Evolutionary conservation across 2,888 invertebrate species (phyloP), one percentile per base, ranked within the genome.

Genomic region (Campaea margaritaria): DNA sequence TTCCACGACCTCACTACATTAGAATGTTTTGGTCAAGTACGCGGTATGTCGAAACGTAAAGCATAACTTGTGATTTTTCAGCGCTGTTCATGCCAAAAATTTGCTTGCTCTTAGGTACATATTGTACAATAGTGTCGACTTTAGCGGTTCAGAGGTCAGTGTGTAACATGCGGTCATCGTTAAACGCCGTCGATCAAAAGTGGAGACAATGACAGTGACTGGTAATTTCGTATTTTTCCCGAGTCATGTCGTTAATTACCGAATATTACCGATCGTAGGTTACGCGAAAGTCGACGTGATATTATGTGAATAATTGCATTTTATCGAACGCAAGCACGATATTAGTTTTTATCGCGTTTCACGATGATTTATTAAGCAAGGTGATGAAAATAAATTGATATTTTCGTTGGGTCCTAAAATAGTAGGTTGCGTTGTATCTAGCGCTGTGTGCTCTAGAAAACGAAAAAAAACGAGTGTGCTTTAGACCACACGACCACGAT

Each of bases 241-340:
- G 42, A 75, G 82, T 87, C 86, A 86, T 77, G 77, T 74, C 75
- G 75, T 75, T 87, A 86, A 86, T 87, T 64, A 50, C 55, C 42
- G 48, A 63, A 58, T 58, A 49, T 58, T 81, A 81, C 77, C 70
- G 76, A 80, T 79, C 80, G 73, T 70, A 61, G 58, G 57, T 58
- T 52, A 60, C 45, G 38, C 51, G 64, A 62, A 58, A 53, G 52
- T 61, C 38, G 48, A 63, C 59, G 58, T 62, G 63, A 65, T 54
- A 39, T 56, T 49, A 67, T 61, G 61, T 64, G 62, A 64, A 65
- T 67, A 62, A 67, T 69, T 65, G 64, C 62, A 66, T 63, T 66
- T 64, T 63, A 45, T 45, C 62, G 59, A 67, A 58, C 50, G 58
- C 38, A 38, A 54, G 53, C 54, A 50, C 51, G 64, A 64, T 69